These are phyloP conservation scores for Parasteatoda tepidariorum DNA, from an alignment of 1,140 invertebrate genomes.

Conservation along the genomic window DNA sequence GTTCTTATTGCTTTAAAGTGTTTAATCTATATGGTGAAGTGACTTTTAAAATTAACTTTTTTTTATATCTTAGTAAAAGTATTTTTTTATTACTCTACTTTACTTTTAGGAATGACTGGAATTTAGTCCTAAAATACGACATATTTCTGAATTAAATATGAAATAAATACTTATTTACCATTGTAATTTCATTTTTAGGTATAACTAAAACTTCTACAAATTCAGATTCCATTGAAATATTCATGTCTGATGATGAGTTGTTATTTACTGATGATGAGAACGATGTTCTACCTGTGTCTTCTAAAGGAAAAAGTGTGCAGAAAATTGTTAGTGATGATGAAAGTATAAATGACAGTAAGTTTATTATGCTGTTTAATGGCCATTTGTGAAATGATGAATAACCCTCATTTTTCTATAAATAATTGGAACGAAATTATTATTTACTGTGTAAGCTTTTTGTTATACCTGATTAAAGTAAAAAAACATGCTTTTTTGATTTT, in stretches of 20 bases:
- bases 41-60: too few species aligned
- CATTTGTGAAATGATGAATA: background rate
- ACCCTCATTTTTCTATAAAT: background rate
- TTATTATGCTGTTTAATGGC: background rate
- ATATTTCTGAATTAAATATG: background rate
- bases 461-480: background rate
- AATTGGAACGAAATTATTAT: background rate
- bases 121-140: background rate
- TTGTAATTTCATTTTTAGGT: too few species aligned
- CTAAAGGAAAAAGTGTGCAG: background rate
- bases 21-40: too few species aligned
- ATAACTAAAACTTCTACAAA: background rate
- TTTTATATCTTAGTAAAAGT: too few species aligned
- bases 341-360: slow-evolving; percentile 6
- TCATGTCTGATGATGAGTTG: background rate
- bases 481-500: background rate
- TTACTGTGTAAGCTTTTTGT: background rate
- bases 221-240: background rate
- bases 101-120: background rate
- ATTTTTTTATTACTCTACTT: background rate
- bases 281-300: background rate
- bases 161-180: background rate
- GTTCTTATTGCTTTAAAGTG: too few species aligned
- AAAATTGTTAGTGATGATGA: slow-evolving; percentile 39
- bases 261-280: slow-evolving; percentile 18